Percentiles rank a stretch among this genome's conserved stretches.
Conservation (phyloP, 2,888 invertebrate species). For the Halictus quadricinctus region DNA sequence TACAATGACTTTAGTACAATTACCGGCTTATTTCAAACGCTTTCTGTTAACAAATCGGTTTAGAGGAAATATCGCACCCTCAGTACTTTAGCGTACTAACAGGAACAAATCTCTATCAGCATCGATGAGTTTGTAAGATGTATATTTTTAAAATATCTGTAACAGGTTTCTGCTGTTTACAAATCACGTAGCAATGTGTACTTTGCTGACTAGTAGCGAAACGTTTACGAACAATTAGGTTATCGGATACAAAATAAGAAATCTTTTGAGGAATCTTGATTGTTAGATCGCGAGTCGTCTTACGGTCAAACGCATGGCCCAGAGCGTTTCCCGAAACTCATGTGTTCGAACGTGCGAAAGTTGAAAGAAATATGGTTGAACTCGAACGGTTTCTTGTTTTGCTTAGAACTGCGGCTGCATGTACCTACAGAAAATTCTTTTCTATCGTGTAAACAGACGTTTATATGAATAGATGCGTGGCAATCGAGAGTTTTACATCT, state of each 20-base stretch:
- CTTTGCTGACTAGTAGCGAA: not conserved
- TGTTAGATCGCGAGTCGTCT: not conserved
- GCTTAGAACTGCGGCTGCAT: not conserved
- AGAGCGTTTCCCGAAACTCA: not conserved
- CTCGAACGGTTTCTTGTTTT: not conserved
- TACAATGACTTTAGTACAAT: slow-evolving; percentile 26
- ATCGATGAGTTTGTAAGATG: not conserved
- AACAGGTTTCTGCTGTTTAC: not conserved
- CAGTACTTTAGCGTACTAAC: slow-evolving; percentile 33
- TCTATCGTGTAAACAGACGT: not conserved
- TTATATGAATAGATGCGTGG: not conserved
- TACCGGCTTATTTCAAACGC: slow-evolving; percentile 21
- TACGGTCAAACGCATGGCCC: not conserved
- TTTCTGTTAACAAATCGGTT: slow-evolving; percentile 41
- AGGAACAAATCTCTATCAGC: not conserved
- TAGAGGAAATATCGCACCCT: slow-evolving; percentile 47
- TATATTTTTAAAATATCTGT: not conserved
- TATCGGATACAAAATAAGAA: not conserved
- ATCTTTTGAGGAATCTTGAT: not conserved
- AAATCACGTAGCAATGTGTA: not conserved
- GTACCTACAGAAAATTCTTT: not conserved
- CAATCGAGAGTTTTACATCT: not conserved
- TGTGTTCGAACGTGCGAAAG: not conserved
- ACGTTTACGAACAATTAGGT: slow-evolving; percentile 7
- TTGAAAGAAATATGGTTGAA: not conserved